A percentile compares a stretch with the other conserved stretches of the same genome.
These are phyloP conservation scores for Agonopterix alstromeriana DNA, from an alignment of 2,888 invertebrate genomes.

Conservation along the genomic window DNA sequence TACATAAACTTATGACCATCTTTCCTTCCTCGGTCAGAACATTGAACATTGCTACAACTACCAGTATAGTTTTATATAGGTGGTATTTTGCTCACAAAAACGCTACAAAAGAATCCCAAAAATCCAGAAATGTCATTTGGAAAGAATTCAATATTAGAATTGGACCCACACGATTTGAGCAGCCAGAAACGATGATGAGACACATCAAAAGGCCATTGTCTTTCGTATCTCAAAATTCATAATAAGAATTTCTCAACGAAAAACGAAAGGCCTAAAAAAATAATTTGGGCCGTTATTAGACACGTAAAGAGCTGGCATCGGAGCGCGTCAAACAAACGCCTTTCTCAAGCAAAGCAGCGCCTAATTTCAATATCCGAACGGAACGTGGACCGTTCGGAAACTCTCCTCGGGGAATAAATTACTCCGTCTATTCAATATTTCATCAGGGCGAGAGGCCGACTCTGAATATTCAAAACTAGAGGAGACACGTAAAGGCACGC, in stretches of 20 bases:
- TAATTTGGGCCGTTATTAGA: constrained; percentile 33
- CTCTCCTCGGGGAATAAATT: constrained; percentile 73
- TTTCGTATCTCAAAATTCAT: too few relatives aligned
- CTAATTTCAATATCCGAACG: constrained; percentile 76
- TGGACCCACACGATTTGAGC: too few relatives aligned
- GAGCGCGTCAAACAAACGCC: constrained; percentile 62
- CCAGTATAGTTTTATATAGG: too few relatives aligned
- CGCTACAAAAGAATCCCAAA: too few relatives aligned
- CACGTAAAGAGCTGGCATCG: constrained; percentile 14
- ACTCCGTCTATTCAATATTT: constrained; percentile 75
- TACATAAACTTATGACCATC: too few relatives aligned
- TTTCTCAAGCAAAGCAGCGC: constrained; percentile 69
- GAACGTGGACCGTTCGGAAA: constrained; percentile 66
- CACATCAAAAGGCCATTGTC: too few relatives aligned
- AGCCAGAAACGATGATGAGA: too few relatives aligned
- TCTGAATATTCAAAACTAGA: constrained; percentile 76
- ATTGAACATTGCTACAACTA: too few relatives aligned
- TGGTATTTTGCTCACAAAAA: too few relatives aligned
- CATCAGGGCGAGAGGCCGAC: constrained; percentile 70
- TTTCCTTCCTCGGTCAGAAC: too few relatives aligned
- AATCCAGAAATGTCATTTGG: too few relatives aligned
- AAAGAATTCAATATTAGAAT: too few relatives aligned
- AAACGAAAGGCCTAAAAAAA: constrained; percentile 12
- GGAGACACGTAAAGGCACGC: constrained; percentile 75
- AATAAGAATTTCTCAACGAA: neutral